Evolutionary conservation across 2,113 vertebrate genomes (phyloP).

Genomic region (Passer montanus): DNA sequence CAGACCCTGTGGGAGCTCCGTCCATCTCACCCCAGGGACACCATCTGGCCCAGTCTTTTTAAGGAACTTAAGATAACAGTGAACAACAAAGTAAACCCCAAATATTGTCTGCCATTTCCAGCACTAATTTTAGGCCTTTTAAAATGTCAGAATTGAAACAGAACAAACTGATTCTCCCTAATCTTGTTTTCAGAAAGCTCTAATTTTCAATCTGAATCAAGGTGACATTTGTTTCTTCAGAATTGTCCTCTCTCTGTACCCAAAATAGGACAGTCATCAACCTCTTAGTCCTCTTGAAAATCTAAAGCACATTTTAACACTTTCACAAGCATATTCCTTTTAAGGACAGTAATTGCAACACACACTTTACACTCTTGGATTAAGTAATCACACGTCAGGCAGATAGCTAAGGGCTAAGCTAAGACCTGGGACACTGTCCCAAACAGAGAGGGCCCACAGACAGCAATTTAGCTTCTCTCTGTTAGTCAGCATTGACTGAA

Average conservation of each 20-base stretch:
- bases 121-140: neutral
- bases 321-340: neutral
- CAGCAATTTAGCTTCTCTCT: neutral
- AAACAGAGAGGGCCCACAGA: neutral
- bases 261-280: neutral
- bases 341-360: neutral
- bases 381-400: neutral
- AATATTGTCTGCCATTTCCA: neutral
- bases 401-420: neutral
- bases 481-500: neutral
- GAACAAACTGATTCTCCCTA: neutral
- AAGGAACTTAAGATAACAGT: neutral
- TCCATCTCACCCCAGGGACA: neutral
- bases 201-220: neutral
- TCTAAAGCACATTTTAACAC: neutral
- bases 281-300: neutral
- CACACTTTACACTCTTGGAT: accelerated
- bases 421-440: neutral
- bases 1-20: neutral
- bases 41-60: neutral
- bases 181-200: neutral
- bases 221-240: neutral
- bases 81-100: neutral
- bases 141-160: neutral
- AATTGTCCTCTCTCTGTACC: neutral